These are phyloP conservation scores for Apolygus lucorum DNA, from an alignment of 1,140 invertebrate genomes.

Conservation along the genomic window DNA sequence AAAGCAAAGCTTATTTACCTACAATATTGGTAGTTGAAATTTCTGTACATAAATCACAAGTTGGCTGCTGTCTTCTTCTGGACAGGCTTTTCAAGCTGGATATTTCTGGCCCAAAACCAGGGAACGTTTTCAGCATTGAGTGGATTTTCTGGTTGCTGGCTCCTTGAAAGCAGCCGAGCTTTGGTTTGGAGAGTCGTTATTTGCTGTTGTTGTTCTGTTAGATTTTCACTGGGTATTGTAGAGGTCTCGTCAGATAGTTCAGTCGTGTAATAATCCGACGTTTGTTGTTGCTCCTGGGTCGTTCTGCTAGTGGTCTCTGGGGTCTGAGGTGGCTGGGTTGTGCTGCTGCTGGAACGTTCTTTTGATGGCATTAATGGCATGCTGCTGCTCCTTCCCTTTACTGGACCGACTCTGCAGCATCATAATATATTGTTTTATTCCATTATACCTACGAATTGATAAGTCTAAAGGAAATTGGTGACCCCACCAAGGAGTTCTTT, in stretches of 20 bases:
- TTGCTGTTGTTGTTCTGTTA: too few species aligned
- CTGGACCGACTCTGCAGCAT: neutral
- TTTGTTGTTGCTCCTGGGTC: neutral
- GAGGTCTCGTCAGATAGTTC: slow-evolving; percentile 13
- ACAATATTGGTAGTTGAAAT: neutral
- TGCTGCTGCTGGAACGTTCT: neutral
- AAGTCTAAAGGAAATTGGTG: neutral
- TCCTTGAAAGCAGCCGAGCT: neutral
- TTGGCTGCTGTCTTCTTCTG: slow-evolving; percentile 32
- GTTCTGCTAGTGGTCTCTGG: slow-evolving; percentile 1
- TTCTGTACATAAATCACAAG: slow-evolving; percentile 15
- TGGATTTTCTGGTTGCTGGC: slow-evolving; percentile 28
- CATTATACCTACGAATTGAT: too few species aligned
- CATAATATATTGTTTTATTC: neutral
- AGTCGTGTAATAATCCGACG: neutral
- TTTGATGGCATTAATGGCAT: neutral
- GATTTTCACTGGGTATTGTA: neutral
- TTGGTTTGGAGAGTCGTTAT: neutral
- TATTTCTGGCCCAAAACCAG: slow-evolving; percentile 36
- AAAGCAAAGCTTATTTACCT: slow-evolving; percentile 1
- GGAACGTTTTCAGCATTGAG: slow-evolving; percentile 30
- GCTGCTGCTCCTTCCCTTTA: neutral
- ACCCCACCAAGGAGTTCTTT: neutral
- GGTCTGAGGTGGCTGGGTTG: neutral
- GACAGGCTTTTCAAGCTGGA: slow-evolving; percentile 36